These are phyloP conservation scores for Chaetogeoica ovagalla DNA, from an alignment of 2,888 invertebrate genomes.

Conservation along the genomic window DNA sequence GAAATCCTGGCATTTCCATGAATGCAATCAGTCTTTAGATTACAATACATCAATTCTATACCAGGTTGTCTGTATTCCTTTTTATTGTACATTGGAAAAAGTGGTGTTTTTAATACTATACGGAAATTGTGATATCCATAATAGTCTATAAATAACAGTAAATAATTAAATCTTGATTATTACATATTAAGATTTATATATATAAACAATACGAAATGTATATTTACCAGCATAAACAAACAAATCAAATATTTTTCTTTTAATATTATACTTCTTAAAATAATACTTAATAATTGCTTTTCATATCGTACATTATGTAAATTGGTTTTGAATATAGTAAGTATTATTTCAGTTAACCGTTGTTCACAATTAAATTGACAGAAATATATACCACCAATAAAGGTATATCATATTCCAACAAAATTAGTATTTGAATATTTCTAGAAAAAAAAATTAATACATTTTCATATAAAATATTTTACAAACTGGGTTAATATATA, in stretches of 20 bases:
- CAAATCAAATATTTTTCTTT: not conserved
- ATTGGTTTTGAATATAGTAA: not conserved
- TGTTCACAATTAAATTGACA: not conserved
- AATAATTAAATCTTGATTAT: not conserved
- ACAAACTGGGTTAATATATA: too few relatives aligned
- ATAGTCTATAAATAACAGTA: constrained; percentile 4
- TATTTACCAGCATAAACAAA: not conserved
- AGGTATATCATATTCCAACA: not conserved
- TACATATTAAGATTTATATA: not conserved
- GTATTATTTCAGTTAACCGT: not conserved
- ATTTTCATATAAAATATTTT: too few relatives aligned
- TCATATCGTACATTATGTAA: not conserved
- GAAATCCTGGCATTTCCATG: too few relatives aligned
- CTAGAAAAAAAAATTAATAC: not conserved
- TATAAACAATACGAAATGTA: not conserved
- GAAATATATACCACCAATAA: not conserved
- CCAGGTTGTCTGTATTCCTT: not conserved
- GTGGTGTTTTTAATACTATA: not conserved
- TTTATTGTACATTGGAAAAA: not conserved
- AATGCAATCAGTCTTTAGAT: not conserved
- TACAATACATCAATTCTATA: not conserved
- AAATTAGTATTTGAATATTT: not conserved
- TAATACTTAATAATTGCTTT: not conserved
- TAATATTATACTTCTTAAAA: not conserved
- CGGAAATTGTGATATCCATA: not conserved